Percentiles rank a stretch among this genome's conserved stretches.
Evolutionary conservation across 2,797 vertebrate genomes (phyloP).

Genomic region (Galaxias olidus): DNA sequence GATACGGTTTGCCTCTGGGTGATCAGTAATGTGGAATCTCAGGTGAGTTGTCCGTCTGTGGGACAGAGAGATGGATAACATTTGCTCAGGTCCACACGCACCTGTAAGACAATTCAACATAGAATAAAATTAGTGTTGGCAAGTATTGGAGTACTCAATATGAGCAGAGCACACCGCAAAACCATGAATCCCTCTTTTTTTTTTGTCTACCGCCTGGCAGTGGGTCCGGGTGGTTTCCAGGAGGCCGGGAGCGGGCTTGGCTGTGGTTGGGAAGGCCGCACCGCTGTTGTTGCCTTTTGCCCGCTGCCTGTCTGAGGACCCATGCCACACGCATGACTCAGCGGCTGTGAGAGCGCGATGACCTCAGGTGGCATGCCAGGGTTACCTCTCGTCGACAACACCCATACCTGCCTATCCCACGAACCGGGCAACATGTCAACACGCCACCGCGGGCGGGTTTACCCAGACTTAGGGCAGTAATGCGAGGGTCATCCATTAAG

Average conservation of each 20-base stretch:
- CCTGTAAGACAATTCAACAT: too few species aligned
- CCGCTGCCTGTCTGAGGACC: constrained; percentile 6
- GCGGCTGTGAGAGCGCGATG: not conserved
- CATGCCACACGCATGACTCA: constrained; percentile 18
- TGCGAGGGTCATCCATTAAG: constrained; percentile 69
- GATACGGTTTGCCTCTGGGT: constrained; percentile 5
- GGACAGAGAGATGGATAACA: constrained; percentile 16
- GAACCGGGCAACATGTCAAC: constrained; percentile 48
- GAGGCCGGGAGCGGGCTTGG: too few species aligned
- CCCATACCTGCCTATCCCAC: constrained; percentile 39
- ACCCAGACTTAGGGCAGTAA: constrained; percentile 55
- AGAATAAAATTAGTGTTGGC: too few species aligned
- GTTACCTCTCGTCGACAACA: constrained; percentile 40
- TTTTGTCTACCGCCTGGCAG: too few species aligned
- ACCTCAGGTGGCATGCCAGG: constrained; percentile 33
- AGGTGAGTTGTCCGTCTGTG: not conserved
- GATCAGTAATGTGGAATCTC: constrained; percentile 4
- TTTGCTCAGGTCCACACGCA: not conserved
- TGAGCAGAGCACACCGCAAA: too few species aligned
- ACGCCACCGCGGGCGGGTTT: constrained; percentile 31
- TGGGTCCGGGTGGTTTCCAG: too few species aligned
- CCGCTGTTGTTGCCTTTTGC: not conserved
- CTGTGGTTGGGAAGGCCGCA: too few species aligned
- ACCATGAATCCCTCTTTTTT: too few species aligned
- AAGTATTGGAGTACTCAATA: too few species aligned